A percentile compares a stretch with the other conserved stretches of the same genome.
Evolutionary conservation across 2,113 vertebrate genomes (phyloP).

Genomic region (Naja naja): DNA sequence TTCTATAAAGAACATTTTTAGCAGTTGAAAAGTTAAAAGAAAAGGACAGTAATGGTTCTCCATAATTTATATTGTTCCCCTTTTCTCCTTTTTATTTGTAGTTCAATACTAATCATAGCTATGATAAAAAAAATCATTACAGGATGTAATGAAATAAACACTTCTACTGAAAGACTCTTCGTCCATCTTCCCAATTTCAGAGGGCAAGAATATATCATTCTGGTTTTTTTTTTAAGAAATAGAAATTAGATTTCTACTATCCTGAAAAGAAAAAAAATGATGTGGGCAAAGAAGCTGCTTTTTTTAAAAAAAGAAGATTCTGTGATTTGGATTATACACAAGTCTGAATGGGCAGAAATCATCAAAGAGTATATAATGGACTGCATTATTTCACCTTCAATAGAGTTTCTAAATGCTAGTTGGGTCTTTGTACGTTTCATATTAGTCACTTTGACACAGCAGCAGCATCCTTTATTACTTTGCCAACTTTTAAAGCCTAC

Average conservation of each 20-base stretch:
- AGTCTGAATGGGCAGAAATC: background rate
- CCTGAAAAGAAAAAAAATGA: background rate
- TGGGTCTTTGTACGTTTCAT: background rate
- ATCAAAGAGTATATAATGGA: background rate
- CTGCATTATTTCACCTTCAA: background rate
- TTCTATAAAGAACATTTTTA: background rate
- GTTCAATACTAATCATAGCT: conserved; percentile 3
- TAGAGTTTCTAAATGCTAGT: background rate
- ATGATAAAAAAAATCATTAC: conserved; percentile 1
- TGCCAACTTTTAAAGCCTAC: background rate
- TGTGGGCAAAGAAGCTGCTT: background rate
- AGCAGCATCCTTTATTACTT: background rate
- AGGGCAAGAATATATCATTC: background rate
- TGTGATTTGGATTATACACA: background rate
- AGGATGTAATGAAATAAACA: conserved; percentile 4
- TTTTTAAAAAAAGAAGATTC: background rate
- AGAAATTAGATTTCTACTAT: background rate
- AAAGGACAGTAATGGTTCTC: background rate
- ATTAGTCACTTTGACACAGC: background rate
- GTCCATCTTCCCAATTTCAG: background rate
- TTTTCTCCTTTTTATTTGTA: background rate
- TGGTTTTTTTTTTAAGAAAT: background rate
- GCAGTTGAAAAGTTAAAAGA: background rate
- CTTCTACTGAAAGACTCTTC: background rate
- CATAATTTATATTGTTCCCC: background rate